Evolutionary conservation across 1,140 invertebrate species (phyloP).

Genomic region (Euura lappo): DNA sequence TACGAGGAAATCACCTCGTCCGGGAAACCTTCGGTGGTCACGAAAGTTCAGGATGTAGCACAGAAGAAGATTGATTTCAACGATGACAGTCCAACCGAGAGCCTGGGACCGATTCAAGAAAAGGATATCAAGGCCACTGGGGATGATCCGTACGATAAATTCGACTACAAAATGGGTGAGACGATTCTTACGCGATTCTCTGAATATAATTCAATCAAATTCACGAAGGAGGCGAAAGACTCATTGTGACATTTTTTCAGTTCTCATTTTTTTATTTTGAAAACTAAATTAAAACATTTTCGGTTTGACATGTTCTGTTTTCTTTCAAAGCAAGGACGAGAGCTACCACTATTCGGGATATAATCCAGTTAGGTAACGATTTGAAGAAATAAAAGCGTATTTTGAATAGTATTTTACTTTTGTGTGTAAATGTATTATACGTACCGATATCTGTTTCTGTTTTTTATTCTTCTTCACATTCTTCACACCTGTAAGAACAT

Average conservation of each 20-base stretch:
- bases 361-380: conserved; percentile 60
- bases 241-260: not conserved
- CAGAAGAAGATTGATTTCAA: conserved; percentile 36
- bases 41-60: conserved; percentile 37
- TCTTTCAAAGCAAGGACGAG: conserved; percentile 49
- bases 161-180: conserved; percentile 60
- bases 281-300: conserved; percentile 11
- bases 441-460: conserved; percentile 5
- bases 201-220: not conserved
- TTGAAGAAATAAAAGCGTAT: conserved; percentile 13
- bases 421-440: conserved; percentile 11
- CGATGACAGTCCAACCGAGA: conserved; percentile 49
- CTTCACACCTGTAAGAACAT: not conserved
- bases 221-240: not conserved
- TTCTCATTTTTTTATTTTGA: conserved; percentile 9
- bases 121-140: conserved; percentile 60
- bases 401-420: conserved; percentile 10
- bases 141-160: conserved; percentile 63
- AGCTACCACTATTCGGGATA: conserved; percentile 51
- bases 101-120: conserved; percentile 55
- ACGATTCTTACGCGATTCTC: conserved; percentile 24
- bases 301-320: conserved; percentile 36
- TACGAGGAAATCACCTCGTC: conserved; percentile 59
- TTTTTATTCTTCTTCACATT: not conserved
- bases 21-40: conserved; percentile 35